These are phyloP conservation scores for Mechanitis messenoides DNA, from an alignment of 2,888 invertebrate genomes.

Conservation along the genomic window DNA sequence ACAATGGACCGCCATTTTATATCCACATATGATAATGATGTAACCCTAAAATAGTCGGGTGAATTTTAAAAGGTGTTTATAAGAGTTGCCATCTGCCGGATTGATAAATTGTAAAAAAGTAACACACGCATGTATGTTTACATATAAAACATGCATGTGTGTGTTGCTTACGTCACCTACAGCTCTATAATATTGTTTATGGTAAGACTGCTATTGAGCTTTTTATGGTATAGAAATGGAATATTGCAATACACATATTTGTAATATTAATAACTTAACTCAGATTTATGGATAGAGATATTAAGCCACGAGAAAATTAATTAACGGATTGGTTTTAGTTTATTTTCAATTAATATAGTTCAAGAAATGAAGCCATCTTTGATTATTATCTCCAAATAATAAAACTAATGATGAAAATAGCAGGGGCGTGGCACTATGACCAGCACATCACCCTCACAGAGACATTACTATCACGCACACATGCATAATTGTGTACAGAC, in stretches of 20 bases:
- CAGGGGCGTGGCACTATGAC: constrained; percentile 22
- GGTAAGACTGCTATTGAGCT: no score
- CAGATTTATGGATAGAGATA: no score
- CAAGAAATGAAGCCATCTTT: background rate
- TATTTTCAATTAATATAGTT: no score
- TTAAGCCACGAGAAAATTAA: no score
- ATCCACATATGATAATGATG: constrained; percentile 60
- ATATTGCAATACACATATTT: no score
- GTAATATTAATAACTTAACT: no score
- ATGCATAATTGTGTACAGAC: constrained; percentile 34
- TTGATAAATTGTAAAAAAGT: constrained; percentile 72
- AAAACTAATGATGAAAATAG: constrained; percentile 7
- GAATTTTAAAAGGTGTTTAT: constrained; percentile 70
- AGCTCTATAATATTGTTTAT: no score
- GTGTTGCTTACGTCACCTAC: background rate
- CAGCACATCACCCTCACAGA: constrained; percentile 51
- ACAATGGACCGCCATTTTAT: constrained; percentile 30
- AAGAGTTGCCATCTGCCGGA: constrained; percentile 68
- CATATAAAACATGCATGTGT: constrained; percentile 41
- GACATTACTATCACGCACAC: constrained; percentile 35
- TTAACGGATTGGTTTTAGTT: no score
- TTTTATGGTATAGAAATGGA: no score
- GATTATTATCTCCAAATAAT: constrained; percentile 7
- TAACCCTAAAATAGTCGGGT: constrained; percentile 67
- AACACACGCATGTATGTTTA: constrained; percentile 40